Percentiles rank a stretch among this genome's conserved stretches.
Evolutionary conservation across 1,140 invertebrate genomes (phyloP).

Genomic region (Drosophila elegans): DNA sequence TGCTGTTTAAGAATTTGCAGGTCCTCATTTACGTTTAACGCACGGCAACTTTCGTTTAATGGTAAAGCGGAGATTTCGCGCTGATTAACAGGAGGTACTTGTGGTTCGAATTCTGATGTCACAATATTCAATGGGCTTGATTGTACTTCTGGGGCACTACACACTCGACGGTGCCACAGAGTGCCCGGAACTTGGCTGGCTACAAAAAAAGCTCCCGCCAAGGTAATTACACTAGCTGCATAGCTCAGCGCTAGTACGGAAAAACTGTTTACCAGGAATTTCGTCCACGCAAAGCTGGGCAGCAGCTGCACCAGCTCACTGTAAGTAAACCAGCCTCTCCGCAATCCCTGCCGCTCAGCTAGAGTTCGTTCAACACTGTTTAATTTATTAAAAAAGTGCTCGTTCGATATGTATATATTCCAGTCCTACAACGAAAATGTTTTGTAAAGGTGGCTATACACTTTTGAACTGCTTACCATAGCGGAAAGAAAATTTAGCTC

Average conservation of each 20-base stretch:
- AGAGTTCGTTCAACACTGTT: constrained; percentile 89
- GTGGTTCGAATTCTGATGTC: constrained; percentile 6
- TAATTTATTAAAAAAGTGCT: constrained; percentile 90
- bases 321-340: constrained; percentile 94
- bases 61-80: neutral
- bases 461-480: constrained; percentile 87
- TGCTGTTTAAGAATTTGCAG: constrained; percentile 61
- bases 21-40: constrained; percentile 71
- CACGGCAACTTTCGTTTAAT: constrained; percentile 46
- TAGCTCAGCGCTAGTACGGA: constrained; percentile 90
- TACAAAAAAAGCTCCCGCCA: constrained; percentile 89
- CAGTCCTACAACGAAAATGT: constrained; percentile 88
- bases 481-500: constrained; percentile 95
- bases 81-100: constrained; percentile 17
- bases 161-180: constrained; percentile 62
- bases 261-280: constrained; percentile 88
- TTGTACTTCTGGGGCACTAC: neutral
- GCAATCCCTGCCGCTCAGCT: constrained; percentile 89
- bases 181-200: constrained; percentile 87
- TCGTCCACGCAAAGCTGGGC: constrained; percentile 86
- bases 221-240: constrained; percentile 89
- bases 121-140: constrained; percentile 8
- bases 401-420: constrained; percentile 91
- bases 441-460: neutral
- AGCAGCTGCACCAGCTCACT: constrained; percentile 90